Percentiles rank a stretch among this genome's conserved stretches.
These are phyloP conservation scores for Micromys minutus DNA, from an alignment of 2,113 vertebrate species.

Conservation along the genomic window DNA sequence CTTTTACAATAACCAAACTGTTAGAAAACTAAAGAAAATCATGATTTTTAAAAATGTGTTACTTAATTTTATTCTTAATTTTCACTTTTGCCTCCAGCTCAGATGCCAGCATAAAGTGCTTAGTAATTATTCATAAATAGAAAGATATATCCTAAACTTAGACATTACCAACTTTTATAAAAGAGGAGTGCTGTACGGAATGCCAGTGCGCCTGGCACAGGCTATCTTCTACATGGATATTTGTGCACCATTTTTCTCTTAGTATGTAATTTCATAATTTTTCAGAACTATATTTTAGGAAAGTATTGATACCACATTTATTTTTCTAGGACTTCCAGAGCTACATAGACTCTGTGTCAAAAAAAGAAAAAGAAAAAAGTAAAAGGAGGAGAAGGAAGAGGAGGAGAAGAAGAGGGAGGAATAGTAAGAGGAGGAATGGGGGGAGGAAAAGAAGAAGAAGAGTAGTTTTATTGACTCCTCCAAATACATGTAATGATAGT, in stretches of 20 bases:
- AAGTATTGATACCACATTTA: not conserved
- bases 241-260: not conserved
- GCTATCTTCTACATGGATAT: not conserved
- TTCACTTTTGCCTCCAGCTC: not conserved
- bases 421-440: fast-evolving
- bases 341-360: not conserved
- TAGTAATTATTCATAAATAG: slow-evolving; percentile 3
- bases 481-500: not conserved
- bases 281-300: not conserved
- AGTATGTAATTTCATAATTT: slow-evolving; percentile 19
- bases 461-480: not conserved
- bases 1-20: not conserved
- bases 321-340: not conserved
- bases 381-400: not conserved
- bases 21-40: not conserved
- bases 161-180: not conserved
- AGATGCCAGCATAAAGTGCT: not conserved
- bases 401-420: not conserved
- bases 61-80: not conserved
- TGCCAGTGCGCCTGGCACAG: not conserved
- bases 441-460: not conserved
- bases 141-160: not conserved
- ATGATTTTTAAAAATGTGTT: not conserved
- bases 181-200: not conserved
- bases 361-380: not conserved